Evolutionary conservation across 37 sponge, comb jelly and placozoan genomes (phyloP), one percentile per base, ranked within the genome.

Genomic region (Eunapius fragilis): DNA sequence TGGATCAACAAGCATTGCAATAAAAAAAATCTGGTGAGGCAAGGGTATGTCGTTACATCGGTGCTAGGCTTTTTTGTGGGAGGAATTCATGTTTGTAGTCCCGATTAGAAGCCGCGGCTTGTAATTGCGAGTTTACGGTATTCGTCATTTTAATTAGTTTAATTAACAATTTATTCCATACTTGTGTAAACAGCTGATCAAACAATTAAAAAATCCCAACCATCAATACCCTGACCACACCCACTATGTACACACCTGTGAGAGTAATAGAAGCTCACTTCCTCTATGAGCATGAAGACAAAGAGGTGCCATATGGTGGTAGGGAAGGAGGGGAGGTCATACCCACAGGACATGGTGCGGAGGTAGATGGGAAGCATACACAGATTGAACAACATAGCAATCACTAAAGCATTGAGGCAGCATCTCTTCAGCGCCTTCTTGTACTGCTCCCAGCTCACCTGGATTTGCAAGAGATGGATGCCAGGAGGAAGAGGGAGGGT

Each of bases 201-300:
- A n/a, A n/a, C n/a, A n/a, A n/a, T n/a, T n/a, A n/a, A n/a, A n/a
- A n/a, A n/a, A n/a, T n/a, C n/a, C n/a, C n/a, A n/a, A n/a, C n/a
- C n/a, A n/a, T 1, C 24, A 49, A 33, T 11, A 74, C n/a, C 11
- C 23, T 17, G 67, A n/a, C n/a, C n/a, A n/a, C n/a, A n/a, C n/a
- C n/a, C n/a, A n/a, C n/a, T n/a, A n/a, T n/a, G n/a, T n/a, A 37
- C 71, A 3, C 25, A 94, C 98, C 98, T 97, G 94, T 97, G 98
- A n/a, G 78, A 33, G 86, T 97, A 97, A 80, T 97, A 97, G 87
- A 97, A 97, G 13, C 89, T 79, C 28, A 91, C 48, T 37, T 97
- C 98, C 50, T 89, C 92, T 1, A 93, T 37, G 0, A 95, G 32
- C 13, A 82, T 68, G 77, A 89, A 95, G 14, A 85, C 77, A 48